Evolutionary conservation across 2,113 vertebrate genomes (phyloP).

Genomic region (Clinocottus analis): DNA sequence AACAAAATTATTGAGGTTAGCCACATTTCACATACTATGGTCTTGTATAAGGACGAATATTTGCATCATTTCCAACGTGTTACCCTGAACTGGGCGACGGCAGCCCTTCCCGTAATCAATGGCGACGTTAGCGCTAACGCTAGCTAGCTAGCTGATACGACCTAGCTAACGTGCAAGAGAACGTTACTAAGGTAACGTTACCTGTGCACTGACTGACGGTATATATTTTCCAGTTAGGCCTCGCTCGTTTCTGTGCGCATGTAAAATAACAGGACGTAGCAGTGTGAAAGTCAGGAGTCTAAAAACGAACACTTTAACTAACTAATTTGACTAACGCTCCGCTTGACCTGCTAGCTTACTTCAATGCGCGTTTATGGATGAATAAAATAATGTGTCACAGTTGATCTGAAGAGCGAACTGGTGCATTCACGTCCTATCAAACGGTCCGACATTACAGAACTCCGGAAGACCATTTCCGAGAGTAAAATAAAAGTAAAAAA

Average conservation of each 20-base stretch:
- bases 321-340: neutral
- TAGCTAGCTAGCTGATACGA: neutral
- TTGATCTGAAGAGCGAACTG: no score
- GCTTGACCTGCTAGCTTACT: neutral
- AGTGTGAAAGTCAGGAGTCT: neutral
- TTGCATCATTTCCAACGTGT: neutral
- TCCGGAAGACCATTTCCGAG: no score
- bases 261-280: neutral
- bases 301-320: neutral
- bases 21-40: neutral
- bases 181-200: neutral
- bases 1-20: neutral
- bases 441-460: neutral
- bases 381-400: neutral
- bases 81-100: neutral
- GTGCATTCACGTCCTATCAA: neutral
- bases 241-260: neutral
- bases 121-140: neutral
- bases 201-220: neutral
- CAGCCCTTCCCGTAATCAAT: no score
- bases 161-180: neutral
- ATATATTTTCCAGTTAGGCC: neutral
- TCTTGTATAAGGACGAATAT: neutral
- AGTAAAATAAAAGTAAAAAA: no score
- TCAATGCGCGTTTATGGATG: neutral